A percentile compares a stretch with the other conserved stretches of the same genome.
phyloP scores from a whole-genome alignment of 1,140 invertebrate species.

The Coboldia fuscipes region DNA sequence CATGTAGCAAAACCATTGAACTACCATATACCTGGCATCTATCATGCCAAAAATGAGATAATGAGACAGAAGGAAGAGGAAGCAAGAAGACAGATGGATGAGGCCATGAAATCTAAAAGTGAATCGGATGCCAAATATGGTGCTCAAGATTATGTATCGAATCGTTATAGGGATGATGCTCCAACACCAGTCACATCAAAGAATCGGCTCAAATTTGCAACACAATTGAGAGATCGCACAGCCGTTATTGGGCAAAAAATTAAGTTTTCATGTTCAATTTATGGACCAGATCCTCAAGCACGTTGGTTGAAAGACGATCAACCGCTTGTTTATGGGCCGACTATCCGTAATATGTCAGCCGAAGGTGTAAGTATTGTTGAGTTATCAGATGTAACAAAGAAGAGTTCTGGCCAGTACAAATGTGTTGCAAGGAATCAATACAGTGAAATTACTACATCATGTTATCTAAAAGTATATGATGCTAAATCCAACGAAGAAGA shows the following conservation, averaged over 20 bases:
- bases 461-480: slow-evolving; percentile 20
- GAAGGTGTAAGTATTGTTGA: slow-evolving; percentile 18
- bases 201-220: slow-evolving; percentile 37
- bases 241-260: slow-evolving; percentile 50
- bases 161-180: slow-evolving; percentile 8
- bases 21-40: slow-evolving; percentile 17
- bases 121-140: slow-evolving; percentile 16
- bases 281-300: slow-evolving; percentile 56
- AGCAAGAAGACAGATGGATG: slow-evolving; percentile 13
- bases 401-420: slow-evolving; percentile 17
- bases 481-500: slow-evolving; percentile 18
- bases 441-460: slow-evolving; percentile 19
- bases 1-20: slow-evolving; percentile 14
- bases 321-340: slow-evolving; percentile 13
- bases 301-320: slow-evolving; percentile 67
- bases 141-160: slow-evolving; percentile 12
- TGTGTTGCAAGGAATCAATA: slow-evolving; percentile 17
- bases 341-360: slow-evolving; percentile 14
- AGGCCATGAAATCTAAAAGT: slow-evolving; percentile 12
- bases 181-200: slow-evolving; percentile 15
- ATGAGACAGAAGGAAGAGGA: slow-evolving; percentile 14
- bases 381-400: slow-evolving; percentile 10
- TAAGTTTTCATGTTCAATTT: slow-evolving; percentile 63
- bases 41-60: slow-evolving; percentile 14
- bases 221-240: slow-evolving; percentile 54